phyloP scores from a whole-genome alignment of 2,888 invertebrate genomes.

The Aleiodes testaceus region DNA sequence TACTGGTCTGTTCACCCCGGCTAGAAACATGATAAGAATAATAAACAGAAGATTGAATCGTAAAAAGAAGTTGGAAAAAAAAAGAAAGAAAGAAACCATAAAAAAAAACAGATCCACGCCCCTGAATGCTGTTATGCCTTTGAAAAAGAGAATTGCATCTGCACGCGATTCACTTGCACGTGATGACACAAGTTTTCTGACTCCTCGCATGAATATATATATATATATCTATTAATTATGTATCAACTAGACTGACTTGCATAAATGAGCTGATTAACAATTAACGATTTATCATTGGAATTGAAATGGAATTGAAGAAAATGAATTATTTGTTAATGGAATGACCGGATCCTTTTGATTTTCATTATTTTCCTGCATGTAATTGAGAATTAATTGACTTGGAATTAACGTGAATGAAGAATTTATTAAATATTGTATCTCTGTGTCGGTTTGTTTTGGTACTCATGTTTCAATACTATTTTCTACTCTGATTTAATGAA shows the following conservation, averaged over 20 bases:
- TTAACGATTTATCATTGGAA: conserved; percentile 9
- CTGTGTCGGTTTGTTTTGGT: conserved; percentile 19
- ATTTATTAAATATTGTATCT: conserved; percentile 23
- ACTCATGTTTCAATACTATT: background rate
- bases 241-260: conserved; percentile 49
- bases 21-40: conserved; percentile 7
- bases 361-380: conserved; percentile 31
- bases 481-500: background rate
- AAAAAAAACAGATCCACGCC: conserved; percentile 44
- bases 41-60: background rate
- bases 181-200: conserved; percentile 56
- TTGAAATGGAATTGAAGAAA: conserved; percentile 1
- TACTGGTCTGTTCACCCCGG: no score
- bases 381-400: background rate
- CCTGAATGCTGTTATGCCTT: conserved; percentile 62
- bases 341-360: conserved; percentile 3
- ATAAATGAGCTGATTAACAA: conserved; percentile 49
- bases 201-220: conserved; percentile 60
- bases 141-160: conserved; percentile 55
- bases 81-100: conserved; percentile 6
- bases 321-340: background rate
- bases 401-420: conserved; percentile 1
- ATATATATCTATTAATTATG: conserved; percentile 49
- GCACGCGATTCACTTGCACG: conserved; percentile 65
- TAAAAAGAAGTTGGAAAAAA: background rate